Conservation (phyloP, 2,888 invertebrate genomes). For the Metacarcinus magister region DNA sequence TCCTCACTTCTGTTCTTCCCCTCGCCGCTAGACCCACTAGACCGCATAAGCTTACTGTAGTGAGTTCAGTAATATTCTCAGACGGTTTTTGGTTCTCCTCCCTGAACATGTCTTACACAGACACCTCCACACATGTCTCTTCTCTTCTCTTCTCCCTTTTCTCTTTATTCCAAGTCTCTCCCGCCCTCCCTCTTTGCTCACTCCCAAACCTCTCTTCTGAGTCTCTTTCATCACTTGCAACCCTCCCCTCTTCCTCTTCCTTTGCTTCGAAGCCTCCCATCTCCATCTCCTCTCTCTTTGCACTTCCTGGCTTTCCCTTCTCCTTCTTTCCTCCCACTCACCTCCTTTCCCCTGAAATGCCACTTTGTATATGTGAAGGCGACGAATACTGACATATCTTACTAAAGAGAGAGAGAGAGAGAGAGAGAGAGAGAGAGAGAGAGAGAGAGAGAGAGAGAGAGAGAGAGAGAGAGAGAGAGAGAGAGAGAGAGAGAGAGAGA, state of each 20-base stretch:
- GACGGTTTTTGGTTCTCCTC: not conserved
- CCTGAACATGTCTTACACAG: not conserved
- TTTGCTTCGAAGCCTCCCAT: not conserved
- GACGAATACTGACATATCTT: not conserved
- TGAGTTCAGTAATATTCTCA: not conserved
- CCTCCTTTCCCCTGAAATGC: slow-evolving; percentile 31
- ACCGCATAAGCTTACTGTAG: not conserved
- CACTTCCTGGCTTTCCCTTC: not conserved
- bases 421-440: slow-evolving; percentile 60
- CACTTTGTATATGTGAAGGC: not conserved
- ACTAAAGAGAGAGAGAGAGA: slow-evolving; percentile 31
- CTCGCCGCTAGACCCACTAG: not conserved
- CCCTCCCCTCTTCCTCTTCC: not conserved
- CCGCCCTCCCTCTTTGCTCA: not conserved
- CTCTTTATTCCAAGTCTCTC: not conserved
- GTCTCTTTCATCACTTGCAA: not conserved
- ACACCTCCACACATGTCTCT: not conserved
- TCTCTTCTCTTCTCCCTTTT: not conserved
- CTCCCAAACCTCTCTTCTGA: not conserved
- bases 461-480: slow-evolving; percentile 66
- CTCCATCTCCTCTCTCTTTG: not conserved
- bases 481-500: slow-evolving; percentile 63
- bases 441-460: slow-evolving; percentile 56
- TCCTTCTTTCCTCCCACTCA: slow-evolving; percentile 51
- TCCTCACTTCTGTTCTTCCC: not conserved